These are phyloP conservation scores for Aphodius granarius DNA, from an alignment of 2,888 invertebrate species.

Conservation along the genomic window DNA sequence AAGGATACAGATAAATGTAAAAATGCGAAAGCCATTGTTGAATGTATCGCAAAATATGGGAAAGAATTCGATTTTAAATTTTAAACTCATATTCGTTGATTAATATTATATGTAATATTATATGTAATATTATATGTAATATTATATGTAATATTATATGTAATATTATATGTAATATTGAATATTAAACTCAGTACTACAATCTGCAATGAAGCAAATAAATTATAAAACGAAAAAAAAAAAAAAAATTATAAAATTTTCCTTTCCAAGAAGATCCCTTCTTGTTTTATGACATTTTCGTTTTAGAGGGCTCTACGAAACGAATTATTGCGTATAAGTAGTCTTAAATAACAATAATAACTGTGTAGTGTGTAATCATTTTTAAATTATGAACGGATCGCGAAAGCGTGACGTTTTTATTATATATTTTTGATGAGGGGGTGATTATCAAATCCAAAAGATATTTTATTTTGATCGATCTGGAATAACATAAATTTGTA, in stretches of 20 bases:
- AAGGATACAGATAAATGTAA: slow-evolving; percentile 40
- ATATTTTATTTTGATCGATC: background rate
- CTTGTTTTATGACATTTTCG: background rate
- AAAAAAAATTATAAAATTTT: too few relatives aligned
- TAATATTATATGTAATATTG: too few relatives aligned
- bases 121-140: background rate
- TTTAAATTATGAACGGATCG: background rate
- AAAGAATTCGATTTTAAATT: slow-evolving; percentile 37
- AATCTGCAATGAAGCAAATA: background rate
- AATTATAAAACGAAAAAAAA: too few relatives aligned
- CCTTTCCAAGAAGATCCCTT: too few relatives aligned
- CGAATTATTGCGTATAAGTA: too few relatives aligned
- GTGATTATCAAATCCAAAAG: background rate
- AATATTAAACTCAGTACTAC: too few relatives aligned
- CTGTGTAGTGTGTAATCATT: too few relatives aligned
- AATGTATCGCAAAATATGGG: slow-evolving; percentile 42
- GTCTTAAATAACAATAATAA: too few relatives aligned
- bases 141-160: background rate
- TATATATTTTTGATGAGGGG: background rate
- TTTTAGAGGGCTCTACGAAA: too few relatives aligned
- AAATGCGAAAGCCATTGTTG: slow-evolving; percentile 40
- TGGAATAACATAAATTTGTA: background rate
- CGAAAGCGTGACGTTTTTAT: background rate
- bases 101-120: background rate
- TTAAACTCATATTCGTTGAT: slow-evolving; percentile 8